Base-by-base conservation (phyloP, 2,888 invertebrate species). In the Mythimna albipuncta region DNA sequence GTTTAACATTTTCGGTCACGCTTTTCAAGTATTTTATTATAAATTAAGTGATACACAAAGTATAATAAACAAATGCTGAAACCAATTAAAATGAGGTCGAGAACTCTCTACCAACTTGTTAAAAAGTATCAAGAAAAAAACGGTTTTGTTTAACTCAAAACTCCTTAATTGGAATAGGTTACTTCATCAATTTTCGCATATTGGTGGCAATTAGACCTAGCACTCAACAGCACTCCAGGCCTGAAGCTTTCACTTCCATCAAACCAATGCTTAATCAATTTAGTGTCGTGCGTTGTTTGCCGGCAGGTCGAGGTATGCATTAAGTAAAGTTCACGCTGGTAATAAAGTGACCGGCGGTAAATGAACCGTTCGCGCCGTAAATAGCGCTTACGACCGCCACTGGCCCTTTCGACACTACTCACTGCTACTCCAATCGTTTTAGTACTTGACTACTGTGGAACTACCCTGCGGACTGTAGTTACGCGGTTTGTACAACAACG, bases 291-390 rank as follows among this genome's bases (percentile, higher is more conserved):
- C 54, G 69, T 69, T 75, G 75, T 79, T 55, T 66, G 69, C 54
- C 66, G 64, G 63, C 77, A 81, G 69, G 72, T 77, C 73, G 78
- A 76, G 81, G 80, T 81, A 73, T 84, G 85, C 85, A 82, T 91
- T 91, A 91, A 92, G 89, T 91, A 91, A 93, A 93, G 92, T 92
- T 93, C 90, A 92, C 84, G 79, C 81, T 75, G 66, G 85, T 81
- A 89, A 91, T 93, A 92, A 92, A 93, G 90, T 91, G 90, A 91
- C 91, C 90, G 90, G 85, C 89, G 88, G 90, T 90, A 91, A 94
- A 93, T 92, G 92, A 93, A 91, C 92, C 92, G 91, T 91, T 87
- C 83, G 83, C 76, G 87, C 90, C 91, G 91, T 94, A 94, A 95
- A 94, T 92, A 94, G 90, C 89, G 89, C 90, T 92, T 92, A 92